Evolutionary conservation across 1,140 invertebrate genomes (phyloP).

Genomic region (Ruditapes philippinarum): DNA sequence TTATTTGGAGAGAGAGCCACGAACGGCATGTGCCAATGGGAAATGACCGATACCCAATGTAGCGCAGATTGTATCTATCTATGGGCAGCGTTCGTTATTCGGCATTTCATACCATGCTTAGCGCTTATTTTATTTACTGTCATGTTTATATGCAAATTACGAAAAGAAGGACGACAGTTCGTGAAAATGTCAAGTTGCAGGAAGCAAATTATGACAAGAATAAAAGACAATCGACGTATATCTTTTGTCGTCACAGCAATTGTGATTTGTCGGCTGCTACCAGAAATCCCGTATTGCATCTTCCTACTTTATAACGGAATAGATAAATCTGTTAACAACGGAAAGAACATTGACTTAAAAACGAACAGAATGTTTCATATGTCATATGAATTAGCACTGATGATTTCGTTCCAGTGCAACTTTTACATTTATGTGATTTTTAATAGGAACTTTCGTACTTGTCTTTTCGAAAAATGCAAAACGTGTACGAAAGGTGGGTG

Average conservation of each 20-base stretch:
- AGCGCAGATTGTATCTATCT: not conserved
- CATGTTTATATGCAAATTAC: conserved; percentile 16
- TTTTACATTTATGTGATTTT: conserved; percentile 49
- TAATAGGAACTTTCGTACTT: conserved; percentile 27
- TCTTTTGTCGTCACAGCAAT: conserved; percentile 19
- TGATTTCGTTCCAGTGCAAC: conserved; percentile 47
- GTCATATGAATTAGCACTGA: conserved; percentile 13
- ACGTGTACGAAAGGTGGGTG: no score
- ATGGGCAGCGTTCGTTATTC: conserved; percentile 16
- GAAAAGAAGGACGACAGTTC: not conserved
- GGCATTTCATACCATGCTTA: conserved; percentile 12
- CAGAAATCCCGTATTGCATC: conserved; percentile 47
- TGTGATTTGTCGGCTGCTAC: conserved; percentile 31
- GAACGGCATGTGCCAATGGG: conserved; percentile 35
- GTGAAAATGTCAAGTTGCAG: not conserved
- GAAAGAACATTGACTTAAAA: not conserved
- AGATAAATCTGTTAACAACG: not conserved
- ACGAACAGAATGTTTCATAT: conserved; percentile 24
- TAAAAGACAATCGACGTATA: not conserved
- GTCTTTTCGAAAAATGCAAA: not conserved
- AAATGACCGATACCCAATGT: not conserved
- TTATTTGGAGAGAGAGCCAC: not conserved
- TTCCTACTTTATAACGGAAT: conserved; percentile 37
- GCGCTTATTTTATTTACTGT: not conserved
- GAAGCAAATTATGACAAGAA: conserved; percentile 9